Evolutionary conservation across 2,888 invertebrate species (phyloP), one percentile per base, ranked within the genome.

Genomic region (Tenthredo amoena): DNA sequence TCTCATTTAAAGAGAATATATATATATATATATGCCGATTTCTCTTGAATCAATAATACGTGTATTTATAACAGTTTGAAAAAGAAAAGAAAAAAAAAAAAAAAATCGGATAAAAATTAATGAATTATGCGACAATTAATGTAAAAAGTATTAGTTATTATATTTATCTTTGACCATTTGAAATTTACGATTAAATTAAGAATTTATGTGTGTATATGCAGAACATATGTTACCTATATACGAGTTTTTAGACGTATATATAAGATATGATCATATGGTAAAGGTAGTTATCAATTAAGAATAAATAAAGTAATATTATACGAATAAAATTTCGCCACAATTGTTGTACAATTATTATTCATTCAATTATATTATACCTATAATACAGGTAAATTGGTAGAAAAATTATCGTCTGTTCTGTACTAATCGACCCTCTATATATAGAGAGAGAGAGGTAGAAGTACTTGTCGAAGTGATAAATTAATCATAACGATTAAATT

Each of bases 401-500:
- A n/a, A 55, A n/a, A 50, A 50, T 50, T n/a, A 55, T 55, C 55
- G 55, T 55, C 18, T 55, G 55, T 55, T n/a, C 55, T 55, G 55
- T 68, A 68, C 15, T 15, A 31, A 26, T 68, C 10, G 68, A 31
- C 15, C n/a, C n/a, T 68, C 18, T 68, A 31, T 26, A n/a, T n/a
- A 18, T 72, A 40, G 5, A n/a, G 1, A 72, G 3, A 40, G 37
- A n/a, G 18, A n/a, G 15, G 18, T 55, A 55, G 10, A 9, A 37
- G 7, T 40, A 72, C 72, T 72, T 65, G 72, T 72, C 72, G 40
- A 72, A 21, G 72, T 72, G 72, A 72, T 72, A 55, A 55, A 55
- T 55, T 55, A 26, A 26, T 26, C 26, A 62, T 12, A 62, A 62
- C 10, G 62, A 62, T 62, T 62, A 62, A 62, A 55, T 55, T 62